Conservation (phyloP, 2,113 vertebrate species). For the Pterocles burchelli region DNA sequence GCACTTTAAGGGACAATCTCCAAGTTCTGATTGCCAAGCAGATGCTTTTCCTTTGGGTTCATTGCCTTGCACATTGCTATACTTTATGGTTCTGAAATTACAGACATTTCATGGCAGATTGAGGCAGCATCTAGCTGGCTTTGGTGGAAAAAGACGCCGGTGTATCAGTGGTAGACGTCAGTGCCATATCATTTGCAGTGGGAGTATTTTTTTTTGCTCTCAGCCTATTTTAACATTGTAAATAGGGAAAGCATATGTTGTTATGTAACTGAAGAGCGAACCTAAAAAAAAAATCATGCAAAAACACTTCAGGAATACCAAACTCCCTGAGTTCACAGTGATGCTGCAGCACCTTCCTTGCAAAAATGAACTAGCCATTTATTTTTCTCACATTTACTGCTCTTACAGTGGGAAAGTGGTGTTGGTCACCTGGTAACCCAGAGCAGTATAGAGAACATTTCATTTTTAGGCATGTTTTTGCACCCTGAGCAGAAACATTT, state of each 20-base stretch:
- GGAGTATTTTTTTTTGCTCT: background rate
- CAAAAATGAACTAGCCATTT: background rate
- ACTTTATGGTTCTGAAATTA: background rate
- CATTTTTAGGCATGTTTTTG: background rate
- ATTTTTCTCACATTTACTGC: background rate
- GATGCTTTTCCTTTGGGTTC: background rate
- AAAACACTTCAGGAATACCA: background rate
- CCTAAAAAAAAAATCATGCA: background rate
- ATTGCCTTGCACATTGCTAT: background rate
- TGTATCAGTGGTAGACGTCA: background rate
- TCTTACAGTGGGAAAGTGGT: background rate
- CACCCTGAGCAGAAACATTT: background rate
- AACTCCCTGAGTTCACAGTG: background rate
- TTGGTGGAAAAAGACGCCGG: background rate
- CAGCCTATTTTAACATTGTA: background rate
- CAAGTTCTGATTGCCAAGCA: background rate
- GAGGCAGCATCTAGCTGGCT: conserved; percentile 2
- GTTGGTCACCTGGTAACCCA: background rate
- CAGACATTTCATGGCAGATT: background rate
- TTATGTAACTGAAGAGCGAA: background rate
- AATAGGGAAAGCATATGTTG: conserved; percentile 32
- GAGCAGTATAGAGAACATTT: background rate
- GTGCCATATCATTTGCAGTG: background rate
- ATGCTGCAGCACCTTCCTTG: background rate
- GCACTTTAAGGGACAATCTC: background rate